These are phyloP conservation scores for Cloeon dipterum DNA, from an alignment of 2,888 invertebrate genomes.

Conservation along the genomic window DNA sequence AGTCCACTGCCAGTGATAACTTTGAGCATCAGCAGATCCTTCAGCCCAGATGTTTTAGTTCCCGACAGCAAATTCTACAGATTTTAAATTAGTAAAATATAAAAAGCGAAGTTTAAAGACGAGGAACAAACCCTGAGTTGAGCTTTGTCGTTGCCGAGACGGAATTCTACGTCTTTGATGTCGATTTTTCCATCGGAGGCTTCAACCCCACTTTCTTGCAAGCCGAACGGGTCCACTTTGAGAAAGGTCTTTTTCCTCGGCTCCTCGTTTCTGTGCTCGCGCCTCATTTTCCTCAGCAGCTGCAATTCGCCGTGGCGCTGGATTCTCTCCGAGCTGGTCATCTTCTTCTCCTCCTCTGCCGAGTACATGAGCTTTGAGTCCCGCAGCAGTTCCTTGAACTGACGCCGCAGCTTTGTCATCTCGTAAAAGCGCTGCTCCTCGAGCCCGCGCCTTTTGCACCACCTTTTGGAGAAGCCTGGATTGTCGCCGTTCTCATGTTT, in stretches of 20 bases:
- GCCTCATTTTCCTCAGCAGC: constrained; percentile 58
- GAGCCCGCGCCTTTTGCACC: constrained; percentile 75
- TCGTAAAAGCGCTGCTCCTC: constrained; percentile 97
- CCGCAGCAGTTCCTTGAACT: constrained; percentile 55
- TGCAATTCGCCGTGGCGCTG: constrained; percentile 75
- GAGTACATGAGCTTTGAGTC: constrained; percentile 3
- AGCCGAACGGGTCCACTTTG: constrained; percentile 42
- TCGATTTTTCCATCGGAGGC: constrained; percentile 30
- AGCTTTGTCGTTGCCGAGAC: constrained; percentile 49
- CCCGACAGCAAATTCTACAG: constrained; percentile 38
- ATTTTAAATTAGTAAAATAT: too few relatives aligned
- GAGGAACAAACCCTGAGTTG: constrained; percentile 41
- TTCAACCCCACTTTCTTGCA: constrained; percentile 28
- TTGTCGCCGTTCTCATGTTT: constrained; percentile 28
- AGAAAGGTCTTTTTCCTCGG: constrained; percentile 50
- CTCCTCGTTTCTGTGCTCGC: constrained; percentile 42
- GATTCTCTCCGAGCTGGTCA: constrained; percentile 46
- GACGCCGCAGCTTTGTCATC: constrained; percentile 75
- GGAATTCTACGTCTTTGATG: constrained; percentile 70
- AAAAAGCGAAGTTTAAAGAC: too few relatives aligned
- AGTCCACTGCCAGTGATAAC: constrained; percentile 75
- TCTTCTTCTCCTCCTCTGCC: constrained; percentile 5
- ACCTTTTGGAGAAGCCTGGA: constrained; percentile 31
- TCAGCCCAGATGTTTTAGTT: constrained; percentile 35
- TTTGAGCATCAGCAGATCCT: constrained; percentile 45